phyloP scores from a whole-genome alignment of 2,797 vertebrate genomes.

The Lutjanus argentimaculatus region DNA sequence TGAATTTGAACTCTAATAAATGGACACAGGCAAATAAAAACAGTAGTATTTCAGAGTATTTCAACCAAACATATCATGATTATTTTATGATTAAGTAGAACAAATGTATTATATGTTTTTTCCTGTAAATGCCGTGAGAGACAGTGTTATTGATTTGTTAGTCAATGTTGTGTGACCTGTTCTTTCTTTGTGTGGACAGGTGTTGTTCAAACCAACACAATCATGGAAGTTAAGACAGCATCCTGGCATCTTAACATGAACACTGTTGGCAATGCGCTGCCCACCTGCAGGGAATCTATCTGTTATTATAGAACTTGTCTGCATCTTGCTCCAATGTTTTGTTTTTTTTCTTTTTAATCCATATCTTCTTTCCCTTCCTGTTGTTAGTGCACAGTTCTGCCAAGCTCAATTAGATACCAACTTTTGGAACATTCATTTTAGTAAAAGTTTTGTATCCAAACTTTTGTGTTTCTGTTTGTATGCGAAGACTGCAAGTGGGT shows the following conservation, averaged over 20 bases:
- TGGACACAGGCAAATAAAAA: too few relatives aligned
- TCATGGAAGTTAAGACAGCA: not conserved
- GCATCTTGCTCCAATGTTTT: not conserved
- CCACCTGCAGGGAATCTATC: slow-evolving; percentile 6
- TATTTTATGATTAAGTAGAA: too few relatives aligned
- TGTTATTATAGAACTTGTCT: not conserved
- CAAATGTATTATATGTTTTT: too few relatives aligned
- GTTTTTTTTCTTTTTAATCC: not conserved
- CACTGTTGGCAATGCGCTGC: not conserved
- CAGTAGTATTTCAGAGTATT: too few relatives aligned
- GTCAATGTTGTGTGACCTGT: not conserved
- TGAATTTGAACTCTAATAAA: too few relatives aligned
- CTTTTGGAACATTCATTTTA: not conserved
- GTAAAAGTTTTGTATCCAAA: not conserved
- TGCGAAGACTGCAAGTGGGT: not conserved
- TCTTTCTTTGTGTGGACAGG: not conserved
- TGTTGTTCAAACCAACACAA: not conserved
- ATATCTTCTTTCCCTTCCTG: not conserved
- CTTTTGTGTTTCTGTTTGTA: not conserved
- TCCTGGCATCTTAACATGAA: slow-evolving; percentile 8
- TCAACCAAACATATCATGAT: too few relatives aligned
- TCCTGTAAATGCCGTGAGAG: not conserved
- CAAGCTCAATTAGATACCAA: not conserved
- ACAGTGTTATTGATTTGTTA: slow-evolving; percentile 5
- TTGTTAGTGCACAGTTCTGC: not conserved